These are phyloP conservation scores for Podarcis muralis DNA, from an alignment of 2,113 vertebrate genomes.

Conservation along the genomic window DNA sequence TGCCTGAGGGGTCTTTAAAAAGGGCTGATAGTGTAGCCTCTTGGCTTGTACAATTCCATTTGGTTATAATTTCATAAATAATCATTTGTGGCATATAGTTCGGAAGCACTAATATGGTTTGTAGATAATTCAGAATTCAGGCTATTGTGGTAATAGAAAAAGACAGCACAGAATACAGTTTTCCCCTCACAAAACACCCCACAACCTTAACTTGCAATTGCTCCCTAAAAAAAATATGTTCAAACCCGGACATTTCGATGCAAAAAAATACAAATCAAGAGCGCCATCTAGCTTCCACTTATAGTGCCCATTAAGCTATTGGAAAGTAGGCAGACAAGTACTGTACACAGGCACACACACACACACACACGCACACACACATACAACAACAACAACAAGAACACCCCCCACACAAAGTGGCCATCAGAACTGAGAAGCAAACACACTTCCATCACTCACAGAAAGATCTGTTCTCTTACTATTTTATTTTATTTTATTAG, in stretches of 20 bases:
- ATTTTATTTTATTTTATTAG: no score
- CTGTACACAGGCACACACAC: no score
- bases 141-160: rapidly evolving
- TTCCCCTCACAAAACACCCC: rapidly evolving
- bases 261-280: neutral
- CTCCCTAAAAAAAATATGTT: rapidly evolving
- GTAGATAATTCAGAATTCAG: rapidly evolving
- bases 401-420: neutral
- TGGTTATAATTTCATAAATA: neutral
- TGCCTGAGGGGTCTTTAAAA: neutral
- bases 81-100: neutral
- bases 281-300: constrained; percentile 34
- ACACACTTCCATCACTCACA: neutral
- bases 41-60: neutral
- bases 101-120: neutral
- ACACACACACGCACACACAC: neutral
- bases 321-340: neutral
- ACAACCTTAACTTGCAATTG: neutral
- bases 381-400: no score
- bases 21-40: neutral
- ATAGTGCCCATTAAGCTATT: rapidly evolving
- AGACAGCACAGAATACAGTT: rapidly evolving
- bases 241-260: neutral
- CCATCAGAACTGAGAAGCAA: neutral
- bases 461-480: no score